phyloP scores from a whole-genome alignment of 2,113 vertebrate species.

The Falcunculus frontatus region DNA sequence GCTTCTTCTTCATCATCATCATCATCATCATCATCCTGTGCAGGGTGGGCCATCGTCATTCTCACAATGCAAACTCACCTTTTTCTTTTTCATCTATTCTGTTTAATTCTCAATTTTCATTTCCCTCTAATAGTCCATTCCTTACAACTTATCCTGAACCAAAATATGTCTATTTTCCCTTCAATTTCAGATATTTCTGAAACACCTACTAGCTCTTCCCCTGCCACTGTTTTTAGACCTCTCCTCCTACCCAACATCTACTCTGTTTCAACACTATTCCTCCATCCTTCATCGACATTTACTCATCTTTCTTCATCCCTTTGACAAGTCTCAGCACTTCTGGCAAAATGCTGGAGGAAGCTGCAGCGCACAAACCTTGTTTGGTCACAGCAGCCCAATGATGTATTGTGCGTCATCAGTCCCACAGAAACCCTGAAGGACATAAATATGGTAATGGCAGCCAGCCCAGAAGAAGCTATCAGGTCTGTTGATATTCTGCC shows the following conservation, averaged over 20 bases:
- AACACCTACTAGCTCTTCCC: slow-evolving; percentile 31
- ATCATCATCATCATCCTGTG: background rate
- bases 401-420: slow-evolving; percentile 25
- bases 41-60: background rate
- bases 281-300: slow-evolving; percentile 2
- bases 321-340: slow-evolving; percentile 9
- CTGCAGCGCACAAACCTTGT: slow-evolving; percentile 24
- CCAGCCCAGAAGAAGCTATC: slow-evolving; percentile 24
- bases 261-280: slow-evolving; percentile 17
- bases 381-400: slow-evolving; percentile 23
- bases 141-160: background rate
- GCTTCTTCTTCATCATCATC: background rate
- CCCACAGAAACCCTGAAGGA: slow-evolving; percentile 31
- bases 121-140: background rate
- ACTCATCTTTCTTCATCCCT: slow-evolving; percentile 9
- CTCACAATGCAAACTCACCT: background rate
- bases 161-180: background rate
- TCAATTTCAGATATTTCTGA: slow-evolving; percentile 5
- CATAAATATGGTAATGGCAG: slow-evolving; percentile 45
- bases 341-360: slow-evolving; percentile 29
- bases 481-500: slow-evolving; percentile 30
- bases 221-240: slow-evolving; percentile 24
- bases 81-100: background rate
- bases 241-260: slow-evolving; percentile 18
- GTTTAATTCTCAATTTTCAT: background rate